Base-by-base conservation (phyloP, 1,140 invertebrate species). In the Dendrolimus punctatus region DNA sequence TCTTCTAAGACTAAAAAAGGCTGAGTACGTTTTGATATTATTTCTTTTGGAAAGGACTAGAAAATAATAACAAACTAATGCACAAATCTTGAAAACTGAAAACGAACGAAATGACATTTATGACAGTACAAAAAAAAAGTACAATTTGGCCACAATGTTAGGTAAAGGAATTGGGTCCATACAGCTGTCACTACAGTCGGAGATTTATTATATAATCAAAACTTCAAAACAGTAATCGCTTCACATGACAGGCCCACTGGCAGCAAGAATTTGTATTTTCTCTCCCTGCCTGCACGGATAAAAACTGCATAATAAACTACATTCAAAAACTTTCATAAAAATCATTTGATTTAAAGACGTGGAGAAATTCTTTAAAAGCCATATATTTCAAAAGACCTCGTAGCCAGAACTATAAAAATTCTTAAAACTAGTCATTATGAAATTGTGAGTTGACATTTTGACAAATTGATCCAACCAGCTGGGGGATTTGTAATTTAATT, bases 381-480 rank as follows among this genome's bases (percentile, higher is more conserved):
- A 23, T 23, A 23, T 23, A 23, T 23, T 23, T 23, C 23, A 23
- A 23, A 23, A 23, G 23, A 23, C 3, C 23, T 23, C 23, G 23
- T 23, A 23, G 23, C 23, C 23, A 23, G 23, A 23, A 23, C 23
- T 23, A 23, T 23, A 23, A 23, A 23, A 23, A 23, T 23, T 23
- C 23, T 23, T 23, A 23, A 23, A 23, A 23, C 23, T 23, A 23
- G 1, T 23, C 23, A 23, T 23, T 51, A 41, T 6, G 6, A 46
- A 48, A 49, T 59, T 69, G 68, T 69, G 66, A 73, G 65, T 57
- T 56, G 62, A 64, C 59, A 68, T 60, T 66, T 72, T 74, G 68
- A 75, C 68, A 74, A 68, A 62, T 62, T 72, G 63, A 73, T 73
- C 67, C 63, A 64, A 71, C 75, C 80, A 84, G 76, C 76, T 84